Percentiles rank a stretch among this genome's conserved stretches.
phyloP scores from a whole-genome alignment of 2,888 invertebrate genomes.

The Andrena marginata region DNA sequence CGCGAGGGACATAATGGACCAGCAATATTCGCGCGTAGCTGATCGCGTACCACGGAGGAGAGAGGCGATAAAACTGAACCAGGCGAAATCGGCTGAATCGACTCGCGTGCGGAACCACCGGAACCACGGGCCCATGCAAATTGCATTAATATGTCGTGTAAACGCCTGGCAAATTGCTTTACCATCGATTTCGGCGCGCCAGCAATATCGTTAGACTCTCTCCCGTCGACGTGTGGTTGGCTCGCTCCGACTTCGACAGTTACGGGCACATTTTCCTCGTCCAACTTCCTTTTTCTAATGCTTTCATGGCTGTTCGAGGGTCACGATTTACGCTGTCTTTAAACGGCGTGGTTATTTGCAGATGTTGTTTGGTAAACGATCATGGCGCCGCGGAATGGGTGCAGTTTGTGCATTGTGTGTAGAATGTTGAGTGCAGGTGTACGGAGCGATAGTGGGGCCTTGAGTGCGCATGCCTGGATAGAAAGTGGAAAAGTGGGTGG shows the following conservation, averaged over 20 bases:
- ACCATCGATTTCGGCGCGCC: slow-evolving; percentile 76
- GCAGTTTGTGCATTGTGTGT: too few relatives aligned
- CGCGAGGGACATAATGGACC: slow-evolving; percentile 32
- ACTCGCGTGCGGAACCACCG: slow-evolving; percentile 55
- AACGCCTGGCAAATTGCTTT: slow-evolving; percentile 80
- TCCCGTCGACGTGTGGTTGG: slow-evolving; percentile 45
- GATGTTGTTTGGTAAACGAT: too few relatives aligned
- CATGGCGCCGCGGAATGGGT: too few relatives aligned
- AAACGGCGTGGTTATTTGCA: too few relatives aligned
- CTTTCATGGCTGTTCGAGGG: too few relatives aligned
- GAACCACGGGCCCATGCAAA: slow-evolving; percentile 74
- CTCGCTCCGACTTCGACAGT: slow-evolving; percentile 15
- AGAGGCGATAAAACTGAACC: slow-evolving; percentile 64
- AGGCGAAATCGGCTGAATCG: slow-evolving; percentile 68
- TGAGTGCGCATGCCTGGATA: too few relatives aligned
- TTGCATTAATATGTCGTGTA: slow-evolving; percentile 81
- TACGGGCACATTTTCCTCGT: background rate
- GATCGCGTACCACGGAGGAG: background rate
- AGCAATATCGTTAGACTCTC: slow-evolving; percentile 60
- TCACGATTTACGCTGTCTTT: too few relatives aligned
- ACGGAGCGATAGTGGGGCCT: too few relatives aligned
- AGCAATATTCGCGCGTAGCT: slow-evolving; percentile 5
- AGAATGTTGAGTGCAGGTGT: too few relatives aligned
- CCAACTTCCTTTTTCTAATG: background rate
- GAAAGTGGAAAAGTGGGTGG: too few relatives aligned